These are phyloP conservation scores for Drosophila pandora DNA, from an alignment of 1,140 invertebrate species.

Conservation along the genomic window DNA sequence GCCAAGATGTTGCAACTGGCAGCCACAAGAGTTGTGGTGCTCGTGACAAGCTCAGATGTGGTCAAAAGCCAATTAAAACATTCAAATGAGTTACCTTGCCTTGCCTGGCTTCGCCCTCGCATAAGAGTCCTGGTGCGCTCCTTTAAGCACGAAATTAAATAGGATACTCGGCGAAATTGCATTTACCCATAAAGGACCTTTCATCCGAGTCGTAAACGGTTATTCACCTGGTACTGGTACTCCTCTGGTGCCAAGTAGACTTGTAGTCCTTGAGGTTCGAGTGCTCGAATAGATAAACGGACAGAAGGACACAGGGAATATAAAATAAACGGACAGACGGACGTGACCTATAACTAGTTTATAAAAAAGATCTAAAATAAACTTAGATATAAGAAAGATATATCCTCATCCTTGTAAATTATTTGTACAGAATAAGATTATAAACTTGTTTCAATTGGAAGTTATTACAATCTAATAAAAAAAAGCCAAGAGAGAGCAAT, in stretches of 20 bases:
- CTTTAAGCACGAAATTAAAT: neutral
- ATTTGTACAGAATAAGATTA: too few species aligned
- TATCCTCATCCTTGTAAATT: too few species aligned
- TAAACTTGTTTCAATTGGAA: too few species aligned
- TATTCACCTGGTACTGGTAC: neutral
- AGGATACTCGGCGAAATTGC: neutral
- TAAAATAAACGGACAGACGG: too few species aligned
- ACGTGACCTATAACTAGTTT: too few species aligned
- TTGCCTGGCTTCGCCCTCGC: neutral
- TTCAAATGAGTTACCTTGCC: constrained; percentile 1
- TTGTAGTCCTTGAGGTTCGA: too few species aligned
- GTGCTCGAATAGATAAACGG: neutral
- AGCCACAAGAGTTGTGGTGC: constrained; percentile 14
- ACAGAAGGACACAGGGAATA: neutral
- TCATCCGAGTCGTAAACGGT: neutral
- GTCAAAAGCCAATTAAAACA: constrained; percentile 26
- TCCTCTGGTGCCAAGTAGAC: neutral
- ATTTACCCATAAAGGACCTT: neutral
- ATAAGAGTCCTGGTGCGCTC: neutral
- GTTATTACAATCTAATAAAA: too few species aligned
- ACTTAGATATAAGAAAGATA: too few species aligned
- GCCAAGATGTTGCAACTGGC: constrained; percentile 6
- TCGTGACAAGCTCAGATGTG: constrained; percentile 12
- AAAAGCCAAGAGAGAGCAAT: too few species aligned
- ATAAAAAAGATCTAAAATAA: too few species aligned